phyloP scores from a whole-genome alignment of 2,797 vertebrate species.

The Adrianichthys oophorus region DNA sequence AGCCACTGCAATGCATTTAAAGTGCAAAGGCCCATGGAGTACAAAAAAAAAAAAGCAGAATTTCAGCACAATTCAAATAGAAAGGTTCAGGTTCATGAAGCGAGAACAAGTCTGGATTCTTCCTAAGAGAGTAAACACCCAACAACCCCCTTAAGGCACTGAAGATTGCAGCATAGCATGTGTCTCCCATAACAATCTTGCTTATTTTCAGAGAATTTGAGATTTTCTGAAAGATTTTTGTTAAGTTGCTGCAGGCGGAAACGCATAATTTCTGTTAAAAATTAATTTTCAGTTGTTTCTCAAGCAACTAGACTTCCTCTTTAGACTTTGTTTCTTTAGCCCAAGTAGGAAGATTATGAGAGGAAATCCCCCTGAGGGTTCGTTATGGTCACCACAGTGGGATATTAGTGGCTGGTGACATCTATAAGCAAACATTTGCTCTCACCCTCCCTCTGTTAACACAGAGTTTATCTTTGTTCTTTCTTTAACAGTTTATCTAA shows the following conservation, averaged over 20 bases:
- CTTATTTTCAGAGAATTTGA: conserved; percentile 4
- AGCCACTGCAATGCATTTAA: too few species aligned
- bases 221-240: neutral
- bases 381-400: neutral
- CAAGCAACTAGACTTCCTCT: conserved; percentile 11
- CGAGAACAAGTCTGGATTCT: conserved; percentile 14
- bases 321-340: conserved; percentile 8
- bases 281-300: conserved; percentile 3
- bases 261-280: conserved; percentile 11
- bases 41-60: too few species aligned
- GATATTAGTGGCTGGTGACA: conserved; percentile 6
- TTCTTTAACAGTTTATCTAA: conserved; percentile 33
- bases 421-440: conserved; percentile 11
- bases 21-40: too few species aligned
- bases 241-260: conserved; percentile 10
- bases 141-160: neutral
- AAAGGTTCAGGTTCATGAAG: neutral
- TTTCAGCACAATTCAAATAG: too few species aligned
- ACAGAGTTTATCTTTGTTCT: too few species aligned
- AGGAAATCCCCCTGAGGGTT: neutral
- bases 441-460: neutral
- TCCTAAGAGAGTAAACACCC: neutral
- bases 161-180: neutral
- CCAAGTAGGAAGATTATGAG: conserved; percentile 2
- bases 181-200: conserved; percentile 3